Evolutionary conservation across 1,140 invertebrate genomes (phyloP).

Genomic region (Phthorimaea operculella): DNA sequence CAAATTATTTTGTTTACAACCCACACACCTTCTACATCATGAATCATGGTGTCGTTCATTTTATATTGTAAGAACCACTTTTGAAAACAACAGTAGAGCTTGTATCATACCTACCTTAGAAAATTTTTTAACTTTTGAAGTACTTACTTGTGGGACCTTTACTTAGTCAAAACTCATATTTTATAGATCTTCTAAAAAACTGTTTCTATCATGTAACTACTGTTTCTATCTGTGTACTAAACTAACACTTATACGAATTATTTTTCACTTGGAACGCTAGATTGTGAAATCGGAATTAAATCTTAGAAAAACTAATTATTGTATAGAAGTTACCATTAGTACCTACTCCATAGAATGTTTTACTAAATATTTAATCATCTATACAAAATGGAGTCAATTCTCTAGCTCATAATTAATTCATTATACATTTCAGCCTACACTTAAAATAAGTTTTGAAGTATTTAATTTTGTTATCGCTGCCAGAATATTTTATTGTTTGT

Average conservation of each 20-base stretch:
- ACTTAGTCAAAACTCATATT: slow-evolving; percentile 34
- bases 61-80: no score
- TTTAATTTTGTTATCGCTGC: slow-evolving; percentile 32
- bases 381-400: slow-evolving; percentile 41
- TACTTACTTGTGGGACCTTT: slow-evolving; percentile 45
- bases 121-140: slow-evolving; percentile 34
- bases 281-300: neutral
- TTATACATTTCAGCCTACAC: slow-evolving; percentile 15
- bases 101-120: slow-evolving; percentile 28
- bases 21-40: no score
- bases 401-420: slow-evolving; percentile 18
- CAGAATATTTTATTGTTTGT: slow-evolving; percentile 23
- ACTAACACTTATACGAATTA: neutral
- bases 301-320: neutral
- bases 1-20: neutral
- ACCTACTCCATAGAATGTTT: neutral
- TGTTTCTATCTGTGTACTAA: slow-evolving; percentile 11
- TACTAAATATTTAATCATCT: slow-evolving; percentile 4
- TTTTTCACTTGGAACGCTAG: neutral
- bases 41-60: no score
- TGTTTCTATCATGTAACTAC: slow-evolving; percentile 20
- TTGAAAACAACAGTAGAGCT: slow-evolving; percentile 1
- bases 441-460: slow-evolving; percentile 21
- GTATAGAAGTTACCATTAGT: neutral
- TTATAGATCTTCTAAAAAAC: slow-evolving; percentile 22